phyloP scores from a whole-genome alignment of 2,888 invertebrate species.

The Agrotis clavis region DNA sequence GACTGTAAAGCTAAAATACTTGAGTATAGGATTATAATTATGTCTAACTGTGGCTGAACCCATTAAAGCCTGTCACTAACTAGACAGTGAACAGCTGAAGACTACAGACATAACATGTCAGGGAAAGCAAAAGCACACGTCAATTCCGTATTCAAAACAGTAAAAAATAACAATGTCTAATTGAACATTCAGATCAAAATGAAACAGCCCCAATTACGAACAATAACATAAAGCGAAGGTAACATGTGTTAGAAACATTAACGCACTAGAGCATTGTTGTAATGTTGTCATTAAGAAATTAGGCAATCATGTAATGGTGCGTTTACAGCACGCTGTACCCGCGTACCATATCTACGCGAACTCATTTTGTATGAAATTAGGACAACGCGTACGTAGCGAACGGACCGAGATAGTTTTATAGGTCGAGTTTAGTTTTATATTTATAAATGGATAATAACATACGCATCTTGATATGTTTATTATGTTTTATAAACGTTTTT shows the following conservation, averaged over 20 bases:
- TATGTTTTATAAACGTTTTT: constrained; percentile 69
- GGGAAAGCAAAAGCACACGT: constrained; percentile 32
- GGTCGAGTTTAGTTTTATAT: constrained; percentile 77
- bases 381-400: constrained; percentile 72
- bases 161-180: constrained; percentile 48
- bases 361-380: constrained; percentile 76
- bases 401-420: constrained; percentile 74
- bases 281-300: constrained; percentile 63
- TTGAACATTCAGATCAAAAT: constrained; percentile 44
- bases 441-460: constrained; percentile 77
- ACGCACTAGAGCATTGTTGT: constrained; percentile 56
- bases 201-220: constrained; percentile 43
- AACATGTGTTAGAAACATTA: constrained; percentile 50
- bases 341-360: constrained; percentile 70
- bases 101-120: constrained; percentile 10
- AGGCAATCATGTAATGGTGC: constrained; percentile 60
- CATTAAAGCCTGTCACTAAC: constrained; percentile 2
- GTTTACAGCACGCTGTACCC: constrained; percentile 48
- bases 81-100: constrained; percentile 5
- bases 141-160: constrained; percentile 29
- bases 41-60: not conserved
- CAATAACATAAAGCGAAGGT: constrained; percentile 43
- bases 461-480: constrained; percentile 72
- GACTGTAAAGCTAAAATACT: no score
- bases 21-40: not conserved